Base-by-base conservation (phyloP, 2,888 invertebrate species). In the Mimachlamys varia region DNA sequence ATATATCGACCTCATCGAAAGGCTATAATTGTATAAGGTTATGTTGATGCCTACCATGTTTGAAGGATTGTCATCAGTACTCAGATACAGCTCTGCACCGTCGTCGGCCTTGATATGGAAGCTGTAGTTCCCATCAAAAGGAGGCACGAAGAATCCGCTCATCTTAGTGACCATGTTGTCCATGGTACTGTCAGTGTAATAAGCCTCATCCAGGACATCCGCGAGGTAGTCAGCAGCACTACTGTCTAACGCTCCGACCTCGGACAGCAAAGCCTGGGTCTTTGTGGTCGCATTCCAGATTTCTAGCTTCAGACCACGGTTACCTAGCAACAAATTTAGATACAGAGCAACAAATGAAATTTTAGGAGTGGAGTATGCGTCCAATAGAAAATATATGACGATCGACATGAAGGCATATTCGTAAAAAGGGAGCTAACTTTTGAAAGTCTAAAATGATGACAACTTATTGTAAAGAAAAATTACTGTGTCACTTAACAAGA, bases 31-130 rank as follows among this genome's bases (percentile, higher is more conserved):
- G n/a, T n/a, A n/a, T n/a, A n/a, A n/a, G 13, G 15, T 17, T 22
- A 58, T 22, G 27, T 33, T 0, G 12, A 12, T 1, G 7, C 76
- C 49, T 89, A 93, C 92, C 91, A 92, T 92, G 27, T 94, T 92
- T 17, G 90, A 89, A 12, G 93, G 93, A 58, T 91, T 50, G 15
- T 88, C 88, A 58, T 89, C 89, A 4, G 91, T 90, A 38, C 93
- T 94, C 53, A 95, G 88, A 89, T 93, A 94, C 2, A 95, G 88
- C 19, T 90, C 89, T 4, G 92, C 94, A 15, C 88, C 88, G 55
- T 94, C 92, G 89, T 93, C 94, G 22, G 93, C 92, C 87, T 91
- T 93, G n/a, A 93, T 87, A 58, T 92, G 92, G 89, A 95, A 94
- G 58, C 62, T 91, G 90, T 93, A 95, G 22, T 87, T 87, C 22